Conservation (phyloP, 2,888 invertebrate genomes). For the Andrena haemorrhoa region DNA sequence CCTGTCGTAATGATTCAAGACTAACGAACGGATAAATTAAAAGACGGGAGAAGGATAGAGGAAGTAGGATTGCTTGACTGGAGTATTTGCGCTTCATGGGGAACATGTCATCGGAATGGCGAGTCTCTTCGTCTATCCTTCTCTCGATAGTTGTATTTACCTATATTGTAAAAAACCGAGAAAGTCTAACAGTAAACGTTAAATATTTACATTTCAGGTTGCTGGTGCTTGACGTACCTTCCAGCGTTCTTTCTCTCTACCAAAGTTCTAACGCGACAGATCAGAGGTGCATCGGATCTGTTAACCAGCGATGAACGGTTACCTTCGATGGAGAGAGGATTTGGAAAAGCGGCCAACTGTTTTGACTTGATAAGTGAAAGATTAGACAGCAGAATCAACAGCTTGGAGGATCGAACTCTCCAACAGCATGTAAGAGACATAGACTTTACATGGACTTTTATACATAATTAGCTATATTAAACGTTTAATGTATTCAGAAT, state of each 20-base stretch:
- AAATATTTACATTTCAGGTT: conserved; percentile 73
- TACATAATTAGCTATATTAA: background rate
- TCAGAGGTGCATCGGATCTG: no score
- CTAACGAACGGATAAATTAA: no score
- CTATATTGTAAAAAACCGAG: conserved; percentile 22
- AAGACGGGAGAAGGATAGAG: no score
- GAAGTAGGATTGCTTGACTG: no score
- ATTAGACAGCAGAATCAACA: no score
- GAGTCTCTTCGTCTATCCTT: conserved; percentile 85
- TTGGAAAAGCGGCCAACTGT: no score
- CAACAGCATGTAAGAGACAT: conserved; percentile 61
- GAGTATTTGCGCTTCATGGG: no score
- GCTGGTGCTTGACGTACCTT: conserved; percentile 70
- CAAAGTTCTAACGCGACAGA: conserved; percentile 10
- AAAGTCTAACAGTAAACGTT: conserved; percentile 10
- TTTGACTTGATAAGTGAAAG: no score
- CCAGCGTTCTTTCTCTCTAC: conserved; percentile 31
- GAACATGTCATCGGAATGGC: no score
- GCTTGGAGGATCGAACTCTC: conserved; percentile 70
- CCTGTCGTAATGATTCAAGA: no score
- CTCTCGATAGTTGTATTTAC: conserved; percentile 80
- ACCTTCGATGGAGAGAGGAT: no score
- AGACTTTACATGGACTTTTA: background rate
- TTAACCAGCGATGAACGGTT: no score
- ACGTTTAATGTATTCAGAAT: conserved; percentile 64